phyloP scores from a whole-genome alignment of 30 jellyfish, hydroid and myxozoan species.

The Euphysa ruthae region DNA sequence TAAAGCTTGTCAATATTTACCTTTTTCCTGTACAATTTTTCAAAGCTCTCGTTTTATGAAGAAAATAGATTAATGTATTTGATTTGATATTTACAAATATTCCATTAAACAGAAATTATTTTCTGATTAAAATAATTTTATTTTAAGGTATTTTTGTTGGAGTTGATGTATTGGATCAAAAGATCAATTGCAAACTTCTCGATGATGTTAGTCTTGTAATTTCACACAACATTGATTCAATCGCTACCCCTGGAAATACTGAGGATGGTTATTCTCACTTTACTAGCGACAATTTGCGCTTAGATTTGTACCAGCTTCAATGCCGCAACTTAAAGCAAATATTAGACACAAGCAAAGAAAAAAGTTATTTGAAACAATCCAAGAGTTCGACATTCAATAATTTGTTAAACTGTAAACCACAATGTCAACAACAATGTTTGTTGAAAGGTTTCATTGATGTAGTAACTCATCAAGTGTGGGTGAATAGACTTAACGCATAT shows the following conservation, averaged over 20 bases:
- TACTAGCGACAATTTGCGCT: neutral
- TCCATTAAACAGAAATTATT: too few relatives aligned
- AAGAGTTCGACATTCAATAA: neutral
- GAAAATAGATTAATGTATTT: too few relatives aligned
- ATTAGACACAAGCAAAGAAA: neutral
- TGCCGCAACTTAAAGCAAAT: neutral
- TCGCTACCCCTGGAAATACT: neutral
- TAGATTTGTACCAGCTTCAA: neutral
- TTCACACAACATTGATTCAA: conserved; percentile 1
- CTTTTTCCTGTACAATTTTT: too few relatives aligned
- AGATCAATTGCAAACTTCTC: neutral
- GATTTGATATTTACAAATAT: too few relatives aligned
- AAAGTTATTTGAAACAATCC: neutral
- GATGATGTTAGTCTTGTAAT: conserved; percentile 10
- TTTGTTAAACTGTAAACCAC: neutral
- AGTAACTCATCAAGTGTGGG: conserved; percentile 28
- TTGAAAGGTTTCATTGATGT: conserved; percentile 7
- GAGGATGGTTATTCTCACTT: neutral
- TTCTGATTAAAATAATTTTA: too few relatives aligned
- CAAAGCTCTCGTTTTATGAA: too few relatives aligned
- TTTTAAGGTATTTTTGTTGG: conserved; percentile 19
- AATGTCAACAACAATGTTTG: neutral
- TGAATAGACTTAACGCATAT: neutral
- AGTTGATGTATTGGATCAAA: conserved; percentile 14
- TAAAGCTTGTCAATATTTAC: too few relatives aligned